Percentiles rank a stretch among this genome's conserved stretches.
phyloP scores from a whole-genome alignment of 2,797 vertebrate genomes.

The Gambusia yucatana region DNA sequence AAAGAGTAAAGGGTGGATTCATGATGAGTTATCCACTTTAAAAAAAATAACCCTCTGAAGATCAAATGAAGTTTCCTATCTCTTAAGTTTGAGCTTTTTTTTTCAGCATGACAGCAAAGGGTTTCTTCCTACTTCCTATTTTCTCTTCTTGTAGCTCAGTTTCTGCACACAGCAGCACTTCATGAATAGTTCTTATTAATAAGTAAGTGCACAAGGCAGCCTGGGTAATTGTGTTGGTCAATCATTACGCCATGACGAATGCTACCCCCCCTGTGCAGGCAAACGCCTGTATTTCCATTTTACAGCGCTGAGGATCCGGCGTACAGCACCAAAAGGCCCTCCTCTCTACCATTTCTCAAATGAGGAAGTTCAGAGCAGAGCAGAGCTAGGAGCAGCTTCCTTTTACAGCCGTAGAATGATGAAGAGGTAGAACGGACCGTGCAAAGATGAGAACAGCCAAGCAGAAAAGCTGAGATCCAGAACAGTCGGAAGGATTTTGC shows the following conservation, averaged over 20 bases:
- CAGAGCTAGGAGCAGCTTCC: slow-evolving; percentile 78
- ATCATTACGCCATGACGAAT: slow-evolving; percentile 40
- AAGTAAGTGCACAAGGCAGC: not conserved
- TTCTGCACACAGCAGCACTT: not conserved
- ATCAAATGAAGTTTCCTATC: not conserved
- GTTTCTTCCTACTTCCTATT: slow-evolving; percentile 45
- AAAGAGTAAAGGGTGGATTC: not conserved
- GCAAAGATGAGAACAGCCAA: slow-evolving; percentile 54
- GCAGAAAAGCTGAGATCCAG: slow-evolving; percentile 46
- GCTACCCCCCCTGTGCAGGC: slow-evolving; percentile 3
- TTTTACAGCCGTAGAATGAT: slow-evolving; percentile 76
- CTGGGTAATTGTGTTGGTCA: slow-evolving; percentile 17
- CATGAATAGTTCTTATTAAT: not conserved
- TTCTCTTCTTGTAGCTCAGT: slow-evolving; percentile 25
- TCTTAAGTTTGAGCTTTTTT: no score
- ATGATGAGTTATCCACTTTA: not conserved
- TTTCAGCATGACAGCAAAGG: not conserved
- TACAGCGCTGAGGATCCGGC: slow-evolving; percentile 33
- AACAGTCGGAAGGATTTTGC: slow-evolving; percentile 21
- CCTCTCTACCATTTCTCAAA: slow-evolving; percentile 73
- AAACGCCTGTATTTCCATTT: slow-evolving; percentile 50
- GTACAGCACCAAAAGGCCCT: slow-evolving; percentile 46
- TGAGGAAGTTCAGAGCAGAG: slow-evolving; percentile 82
- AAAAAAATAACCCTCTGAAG: not conserved
- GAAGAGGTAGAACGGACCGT: slow-evolving; percentile 57